Evolutionary conservation across 1,140 invertebrate species (phyloP).

Genomic region (Drosophila pseudoobscura): DNA sequence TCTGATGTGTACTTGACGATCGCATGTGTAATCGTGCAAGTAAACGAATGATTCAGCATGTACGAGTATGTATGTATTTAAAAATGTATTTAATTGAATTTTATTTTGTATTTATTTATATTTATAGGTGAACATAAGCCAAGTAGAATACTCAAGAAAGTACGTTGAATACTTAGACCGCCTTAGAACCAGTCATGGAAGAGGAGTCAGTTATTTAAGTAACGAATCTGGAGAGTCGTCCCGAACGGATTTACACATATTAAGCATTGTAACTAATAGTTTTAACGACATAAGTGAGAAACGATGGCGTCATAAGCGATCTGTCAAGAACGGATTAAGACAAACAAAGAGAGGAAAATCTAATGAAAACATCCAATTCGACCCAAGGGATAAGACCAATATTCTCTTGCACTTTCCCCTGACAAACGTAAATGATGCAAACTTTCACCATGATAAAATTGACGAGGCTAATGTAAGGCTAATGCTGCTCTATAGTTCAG

Average conservation of each 20-base stretch:
- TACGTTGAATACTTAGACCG: constrained; percentile 72
- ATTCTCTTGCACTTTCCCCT: constrained; percentile 67
- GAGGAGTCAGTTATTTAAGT: background rate
- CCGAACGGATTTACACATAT: constrained; percentile 39
- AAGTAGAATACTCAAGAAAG: constrained; percentile 76
- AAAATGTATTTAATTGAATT: constrained; percentile 1
- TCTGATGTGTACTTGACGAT: background rate
- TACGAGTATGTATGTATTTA: constrained; percentile 1
- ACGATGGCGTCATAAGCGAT: constrained; percentile 27
- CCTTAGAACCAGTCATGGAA: constrained; percentile 30
- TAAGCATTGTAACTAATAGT: constrained; percentile 59
- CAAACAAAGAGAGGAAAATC: constrained; percentile 1
- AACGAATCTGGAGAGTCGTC: background rate
- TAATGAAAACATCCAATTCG: background rate
- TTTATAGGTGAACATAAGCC: constrained; percentile 78
- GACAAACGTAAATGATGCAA: constrained; percentile 21
- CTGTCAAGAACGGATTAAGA: constrained; percentile 5
- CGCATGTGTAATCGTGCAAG: too few species aligned
- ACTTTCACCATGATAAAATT: constrained; percentile 54
- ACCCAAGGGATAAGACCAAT: constrained; percentile 42
- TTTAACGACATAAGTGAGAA: constrained; percentile 41
- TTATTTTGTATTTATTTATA: constrained; percentile 1
- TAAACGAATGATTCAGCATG: background rate
- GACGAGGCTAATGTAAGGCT: constrained; percentile 77
- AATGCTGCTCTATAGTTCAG: constrained; percentile 70